Conservation (phyloP, 2,113 vertebrate genomes). For the Cephalopterus ornatus region DNA sequence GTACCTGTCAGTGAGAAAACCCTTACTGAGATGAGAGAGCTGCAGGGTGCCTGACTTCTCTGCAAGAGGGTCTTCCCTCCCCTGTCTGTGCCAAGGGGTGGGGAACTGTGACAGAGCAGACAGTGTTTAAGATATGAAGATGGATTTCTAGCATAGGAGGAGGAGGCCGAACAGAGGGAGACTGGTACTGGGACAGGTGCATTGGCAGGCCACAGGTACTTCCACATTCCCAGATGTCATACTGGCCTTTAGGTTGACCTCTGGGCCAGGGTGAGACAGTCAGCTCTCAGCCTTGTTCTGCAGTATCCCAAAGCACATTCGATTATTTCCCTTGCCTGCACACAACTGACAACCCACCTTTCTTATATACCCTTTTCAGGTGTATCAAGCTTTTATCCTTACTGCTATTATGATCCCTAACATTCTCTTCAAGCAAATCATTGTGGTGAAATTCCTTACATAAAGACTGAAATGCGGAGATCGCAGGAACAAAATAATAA, state of each 20-base stretch:
- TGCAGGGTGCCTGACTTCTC: neutral
- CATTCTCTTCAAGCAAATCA: neutral
- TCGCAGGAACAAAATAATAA: neutral
- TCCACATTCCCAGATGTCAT: neutral
- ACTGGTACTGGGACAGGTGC: neutral
- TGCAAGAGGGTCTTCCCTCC: neutral
- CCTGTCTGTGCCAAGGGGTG: rapidly evolving
- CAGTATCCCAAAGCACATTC: neutral
- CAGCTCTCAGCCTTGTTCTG: neutral
- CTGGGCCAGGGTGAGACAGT: neutral
- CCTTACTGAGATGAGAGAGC: neutral
- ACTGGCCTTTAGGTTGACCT: neutral
- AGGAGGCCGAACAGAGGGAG: neutral
- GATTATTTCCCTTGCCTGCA: neutral
- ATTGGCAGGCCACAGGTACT: neutral
- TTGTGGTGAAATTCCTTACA: neutral
- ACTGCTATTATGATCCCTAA: neutral
- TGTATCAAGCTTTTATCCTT: neutral
- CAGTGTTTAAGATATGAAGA: neutral
- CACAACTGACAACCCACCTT: neutral
- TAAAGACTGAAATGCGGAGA: neutral
- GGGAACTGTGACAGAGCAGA: rapidly evolving
- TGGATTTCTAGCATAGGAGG: neutral
- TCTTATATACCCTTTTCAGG: neutral
- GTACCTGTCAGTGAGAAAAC: neutral